phyloP scores from a whole-genome alignment of 2,113 vertebrate genomes.

The Proteles cristata region DNA sequence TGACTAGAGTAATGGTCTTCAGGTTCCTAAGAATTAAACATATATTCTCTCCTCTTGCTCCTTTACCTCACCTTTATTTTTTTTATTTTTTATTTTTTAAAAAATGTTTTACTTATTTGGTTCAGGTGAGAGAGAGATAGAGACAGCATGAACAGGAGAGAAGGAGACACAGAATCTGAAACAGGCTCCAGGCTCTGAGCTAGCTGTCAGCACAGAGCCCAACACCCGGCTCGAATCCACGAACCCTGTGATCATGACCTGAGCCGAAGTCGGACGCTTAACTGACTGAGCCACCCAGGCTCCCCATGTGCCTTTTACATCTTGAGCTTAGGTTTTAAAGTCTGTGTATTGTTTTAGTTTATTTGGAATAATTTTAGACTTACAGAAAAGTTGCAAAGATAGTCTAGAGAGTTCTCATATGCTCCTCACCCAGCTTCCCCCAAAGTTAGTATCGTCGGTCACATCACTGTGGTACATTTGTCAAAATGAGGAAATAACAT shows the following conservation, averaged over 20 bases:
- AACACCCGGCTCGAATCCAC: too few relatives aligned
- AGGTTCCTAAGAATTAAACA: neutral
- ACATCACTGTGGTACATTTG: neutral
- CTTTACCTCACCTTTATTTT: neutral
- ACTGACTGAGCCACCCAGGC: too few relatives aligned
- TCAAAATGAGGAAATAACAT: constrained; percentile 9
- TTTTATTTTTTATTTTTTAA: too few relatives aligned
- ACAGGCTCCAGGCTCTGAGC: too few relatives aligned
- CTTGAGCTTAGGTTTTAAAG: constrained; percentile 25
- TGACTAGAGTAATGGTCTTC: neutral
- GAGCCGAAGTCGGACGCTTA: too few relatives aligned
- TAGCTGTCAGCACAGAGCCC: too few relatives aligned
- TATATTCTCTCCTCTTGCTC: neutral
- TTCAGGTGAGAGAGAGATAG: too few relatives aligned
- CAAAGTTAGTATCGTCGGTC: constrained; percentile 5
- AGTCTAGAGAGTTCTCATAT: neutral
- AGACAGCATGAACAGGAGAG: too few relatives aligned
- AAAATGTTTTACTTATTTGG: too few relatives aligned
- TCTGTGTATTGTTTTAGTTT: neutral
- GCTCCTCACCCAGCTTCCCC: neutral
- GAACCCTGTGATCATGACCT: too few relatives aligned
- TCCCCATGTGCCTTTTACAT: neutral
- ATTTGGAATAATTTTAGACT: constrained; percentile 26
- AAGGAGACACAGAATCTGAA: too few relatives aligned
- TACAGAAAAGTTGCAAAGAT: neutral